phyloP scores from a whole-genome alignment of 2,113 vertebrate genomes.

The Vidua chalybeata region DNA sequence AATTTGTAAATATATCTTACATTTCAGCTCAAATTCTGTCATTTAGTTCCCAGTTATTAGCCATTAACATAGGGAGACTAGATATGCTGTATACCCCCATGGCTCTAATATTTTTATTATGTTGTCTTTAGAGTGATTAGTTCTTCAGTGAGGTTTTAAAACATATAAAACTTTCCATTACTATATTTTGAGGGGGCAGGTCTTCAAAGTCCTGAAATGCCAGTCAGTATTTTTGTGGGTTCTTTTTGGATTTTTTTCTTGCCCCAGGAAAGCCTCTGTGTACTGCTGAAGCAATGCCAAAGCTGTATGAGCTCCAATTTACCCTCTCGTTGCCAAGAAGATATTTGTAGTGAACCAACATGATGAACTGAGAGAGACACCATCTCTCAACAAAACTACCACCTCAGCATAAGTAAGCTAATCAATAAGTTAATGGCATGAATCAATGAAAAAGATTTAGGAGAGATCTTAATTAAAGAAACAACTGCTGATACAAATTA shows the following conservation, averaged over 20 bases:
- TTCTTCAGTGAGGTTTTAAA: neutral
- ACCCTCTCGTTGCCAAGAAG: neutral
- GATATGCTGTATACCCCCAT: neutral
- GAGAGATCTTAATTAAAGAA: slow-evolving; percentile 96
- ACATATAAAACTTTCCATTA: neutral
- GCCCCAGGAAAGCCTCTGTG: neutral
- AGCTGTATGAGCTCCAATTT: neutral
- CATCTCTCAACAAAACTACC: slow-evolving; percentile 60
- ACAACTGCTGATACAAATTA: slow-evolving; percentile 95
- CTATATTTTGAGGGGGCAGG: fast-evolving
- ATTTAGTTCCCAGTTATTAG: neutral
- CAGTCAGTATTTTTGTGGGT: fast-evolving
- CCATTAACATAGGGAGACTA: neutral
- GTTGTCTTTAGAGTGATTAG: neutral
- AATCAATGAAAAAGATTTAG: slow-evolving; percentile 88
- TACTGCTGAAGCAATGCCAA: neutral
- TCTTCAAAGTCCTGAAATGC: neutral
- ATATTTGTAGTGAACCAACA: neutral
- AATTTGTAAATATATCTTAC: neutral
- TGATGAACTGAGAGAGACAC: neutral
- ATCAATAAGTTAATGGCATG: slow-evolving; percentile 89
- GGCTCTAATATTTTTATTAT: neutral
- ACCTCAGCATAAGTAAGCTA: slow-evolving; percentile 78
- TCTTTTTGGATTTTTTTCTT: neutral
- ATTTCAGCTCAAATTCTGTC: neutral